Conservation (phyloP, 2,797 vertebrate species). For the Gymnothorax reevesii region DNA sequence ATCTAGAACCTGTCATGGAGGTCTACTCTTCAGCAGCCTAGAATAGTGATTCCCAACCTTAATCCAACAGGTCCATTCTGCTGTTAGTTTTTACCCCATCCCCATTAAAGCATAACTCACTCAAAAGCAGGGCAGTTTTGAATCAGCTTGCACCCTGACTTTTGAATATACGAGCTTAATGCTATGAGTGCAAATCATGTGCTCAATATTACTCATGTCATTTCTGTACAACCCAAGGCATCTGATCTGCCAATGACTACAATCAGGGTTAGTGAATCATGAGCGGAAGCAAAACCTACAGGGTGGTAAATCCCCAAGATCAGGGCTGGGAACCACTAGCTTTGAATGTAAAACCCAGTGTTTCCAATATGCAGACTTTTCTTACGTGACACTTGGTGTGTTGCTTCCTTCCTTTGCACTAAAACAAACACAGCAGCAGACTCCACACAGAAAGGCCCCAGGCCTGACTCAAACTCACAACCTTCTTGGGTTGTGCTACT, state of each 20-base stretch:
- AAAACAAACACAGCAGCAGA: neutral
- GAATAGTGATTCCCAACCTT: neutral
- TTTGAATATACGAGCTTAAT: no score
- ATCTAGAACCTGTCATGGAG: neutral
- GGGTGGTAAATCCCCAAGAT: neutral
- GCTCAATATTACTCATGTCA: no score
- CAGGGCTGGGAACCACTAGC: neutral
- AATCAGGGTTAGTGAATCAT: neutral
- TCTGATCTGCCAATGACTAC: no score
- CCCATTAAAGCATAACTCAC: neutral
- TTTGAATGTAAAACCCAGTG: neutral
- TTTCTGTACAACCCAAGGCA: no score
- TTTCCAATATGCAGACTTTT: neutral
- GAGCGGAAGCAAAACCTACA: neutral
- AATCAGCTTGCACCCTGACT: neutral
- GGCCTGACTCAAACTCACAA: no score
- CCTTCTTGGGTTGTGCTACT: neutral
- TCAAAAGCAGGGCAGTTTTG: neutral
- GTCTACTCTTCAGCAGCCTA: neutral
- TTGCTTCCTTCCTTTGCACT: neutral
- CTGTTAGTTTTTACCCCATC: neutral
- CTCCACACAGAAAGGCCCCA: no score
- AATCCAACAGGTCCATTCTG: neutral
- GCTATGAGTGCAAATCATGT: no score
- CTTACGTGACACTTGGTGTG: neutral